Evolutionary conservation across 2,113 vertebrate genomes (phyloP), one percentile per base, ranked within the genome.

Genomic region (Hoplias malabaricus): DNA sequence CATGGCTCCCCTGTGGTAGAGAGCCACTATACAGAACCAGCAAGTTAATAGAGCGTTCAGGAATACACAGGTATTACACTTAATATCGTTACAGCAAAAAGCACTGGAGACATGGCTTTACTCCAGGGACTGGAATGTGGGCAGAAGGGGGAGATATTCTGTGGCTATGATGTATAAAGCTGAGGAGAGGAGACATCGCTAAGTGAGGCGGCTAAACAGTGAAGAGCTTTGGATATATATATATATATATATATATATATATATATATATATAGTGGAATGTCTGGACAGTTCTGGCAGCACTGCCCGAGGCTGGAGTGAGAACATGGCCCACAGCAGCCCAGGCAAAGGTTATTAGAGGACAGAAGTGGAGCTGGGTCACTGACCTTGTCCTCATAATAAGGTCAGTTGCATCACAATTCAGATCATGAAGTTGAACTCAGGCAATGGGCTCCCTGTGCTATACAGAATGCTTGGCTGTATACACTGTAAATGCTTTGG

Each of bases 11-110:
- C 36, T 5, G 61, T 63, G 25, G 73, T 77, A 43, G 83, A 62
- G 57, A 80, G 57, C 68, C 61, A 76, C 38, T 68, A 5, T 76
- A 80, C 85, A 66, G 53, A 80, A 59, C 66, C 67, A 76, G 68
- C 62, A 69, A 83, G 63, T 80, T 88, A 87, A 89, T 88, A 83
- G 78, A 73, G 84, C 84, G 73, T 87, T 85, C 73, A 70, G 67
- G 53, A 53, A 63, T 53, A 66, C 80, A 59, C 65, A 69, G 81
- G 50, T 80, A 80, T 88, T 87, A 87, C 23, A 38, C 79, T 72
- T 61, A 57, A 78, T 62, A 79, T 83, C 68, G 83, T 83, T 85
- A 87, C 69, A 83, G 79, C 73, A 75, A 78, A 29, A 59, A 77
- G 61, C 54, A 23, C 73, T 16, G 79, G 78, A 86, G 50, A 70